Base-by-base conservation (phyloP, 2,797 vertebrate species). In the Gymnocypris eckloni region DNA sequence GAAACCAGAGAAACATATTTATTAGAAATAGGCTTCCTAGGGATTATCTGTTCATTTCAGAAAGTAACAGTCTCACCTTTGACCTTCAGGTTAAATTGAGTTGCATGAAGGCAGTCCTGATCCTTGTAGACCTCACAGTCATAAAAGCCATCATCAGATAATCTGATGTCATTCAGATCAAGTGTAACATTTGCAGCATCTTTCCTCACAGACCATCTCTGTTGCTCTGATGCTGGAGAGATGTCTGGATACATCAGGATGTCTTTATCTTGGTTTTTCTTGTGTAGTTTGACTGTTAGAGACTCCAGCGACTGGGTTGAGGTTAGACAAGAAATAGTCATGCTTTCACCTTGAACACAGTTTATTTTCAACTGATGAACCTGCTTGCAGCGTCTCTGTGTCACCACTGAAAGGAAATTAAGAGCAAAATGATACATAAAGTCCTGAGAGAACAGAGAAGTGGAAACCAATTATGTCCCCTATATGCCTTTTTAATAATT, bases 301-400 rank as follows among this genome's bases (percentile, higher is more conserved):
- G 76, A 22, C 37, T 61, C 33, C 16, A n/a, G 16, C 2, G 56
- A 1, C 22, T 61, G 52, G 20, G 10, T 39, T 39, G 73, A 43
- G 28, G 41, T 78, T 6, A 48, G 28, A 2, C 85, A 86, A 59
- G 72, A 39, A 59, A 82, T n/a, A 33, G 37, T 12, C 16, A 69
- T 15, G 20, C 1, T 3, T 2, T 82, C 72, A 22, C 80, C 72
- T 12, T 41, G 41, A 33, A 54, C 4, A 28, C n/a, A n/a, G n/a
- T n/a, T n/a, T n/a, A n/a, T n/a, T n/a, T n/a, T n/a, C n/a, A n/a
- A n/a, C n/a, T n/a, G n/a, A n/a, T n/a, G n/a, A n/a, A n/a, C n/a
- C n/a, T n/a, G n/a, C n/a, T n/a, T n/a, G n/a, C n/a, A n/a, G n/a
- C n/a, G n/a, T n/a, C n/a, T n/a, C n/a, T n/a, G n/a, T n/a, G n/a